phyloP scores from a whole-genome alignment of 2,888 invertebrate genomes.

The Caenorhabditis doughertyi region DNA sequence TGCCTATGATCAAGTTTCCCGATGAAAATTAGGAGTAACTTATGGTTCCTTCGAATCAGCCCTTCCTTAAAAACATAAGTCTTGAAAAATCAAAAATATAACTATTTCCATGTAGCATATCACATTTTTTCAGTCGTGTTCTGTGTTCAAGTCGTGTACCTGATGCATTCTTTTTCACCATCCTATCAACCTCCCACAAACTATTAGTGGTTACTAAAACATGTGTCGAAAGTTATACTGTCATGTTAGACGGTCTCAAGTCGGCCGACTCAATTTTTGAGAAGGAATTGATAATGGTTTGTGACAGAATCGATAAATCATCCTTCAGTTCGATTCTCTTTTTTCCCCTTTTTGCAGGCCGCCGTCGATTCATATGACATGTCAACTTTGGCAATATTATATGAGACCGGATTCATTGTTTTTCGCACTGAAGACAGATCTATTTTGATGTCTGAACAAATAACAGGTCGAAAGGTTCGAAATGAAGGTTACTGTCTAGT shows the following conservation, averaged over 20 bases:
- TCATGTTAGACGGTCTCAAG: conserved; percentile 64
- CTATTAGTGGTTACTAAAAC: conserved; percentile 49
- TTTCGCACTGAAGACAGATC: conserved; percentile 58
- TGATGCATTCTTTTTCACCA: conserved; percentile 55
- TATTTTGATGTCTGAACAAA: conserved; percentile 61
- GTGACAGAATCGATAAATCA: conserved; percentile 27
- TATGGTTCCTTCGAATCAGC: neutral
- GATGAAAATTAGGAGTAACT: no score
- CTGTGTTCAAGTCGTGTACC: conserved; percentile 31
- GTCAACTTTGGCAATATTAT: conserved; percentile 61
- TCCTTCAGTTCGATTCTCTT: conserved; percentile 27
- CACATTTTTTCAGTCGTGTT: conserved; percentile 36
- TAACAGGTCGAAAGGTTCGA: conserved; percentile 47
- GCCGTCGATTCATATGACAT: conserved; percentile 60
- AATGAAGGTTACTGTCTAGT: neutral
- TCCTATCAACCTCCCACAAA: conserved; percentile 42
- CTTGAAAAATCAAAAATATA: no score
- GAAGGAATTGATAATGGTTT: conserved; percentile 52
- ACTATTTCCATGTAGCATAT: no score
- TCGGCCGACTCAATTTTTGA: conserved; percentile 47
- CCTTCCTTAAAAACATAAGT: no score
- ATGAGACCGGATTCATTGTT: conserved; percentile 62
- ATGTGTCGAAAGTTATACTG: conserved; percentile 45
- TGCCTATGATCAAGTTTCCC: no score
- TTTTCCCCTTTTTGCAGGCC: conserved; percentile 37